These are phyloP conservation scores for Palythoa grandis DNA, from an alignment of 92 coral and sea anemone species.

Conservation along the genomic window DNA sequence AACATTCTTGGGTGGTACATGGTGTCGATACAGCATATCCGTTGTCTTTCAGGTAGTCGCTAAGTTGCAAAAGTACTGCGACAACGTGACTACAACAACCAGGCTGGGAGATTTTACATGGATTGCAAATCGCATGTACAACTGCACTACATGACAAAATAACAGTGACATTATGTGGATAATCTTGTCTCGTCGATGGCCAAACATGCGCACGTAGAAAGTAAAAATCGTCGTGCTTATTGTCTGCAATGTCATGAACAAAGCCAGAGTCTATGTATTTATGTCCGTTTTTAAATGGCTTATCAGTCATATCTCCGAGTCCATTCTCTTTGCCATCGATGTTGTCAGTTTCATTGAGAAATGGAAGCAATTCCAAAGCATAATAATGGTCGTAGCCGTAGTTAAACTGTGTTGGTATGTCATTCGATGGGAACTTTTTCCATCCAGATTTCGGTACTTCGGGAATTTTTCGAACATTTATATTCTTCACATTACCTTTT, in stretches of 20 bases:
- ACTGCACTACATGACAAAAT: slow-evolving; percentile 46
- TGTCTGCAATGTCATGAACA: slow-evolving; percentile 50
- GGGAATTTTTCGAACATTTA: no score
- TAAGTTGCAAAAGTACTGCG: slow-evolving; percentile 53
- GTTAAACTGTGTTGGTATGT: slow-evolving; percentile 63
- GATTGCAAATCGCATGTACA: slow-evolving; percentile 55
- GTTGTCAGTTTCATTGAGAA: not conserved
- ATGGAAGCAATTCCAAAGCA: slow-evolving; percentile 29
- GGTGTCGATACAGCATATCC: slow-evolving; percentile 38
- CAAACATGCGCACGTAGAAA: slow-evolving; percentile 64
- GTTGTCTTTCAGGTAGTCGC: slow-evolving; percentile 48
- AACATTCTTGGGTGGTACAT: slow-evolving; percentile 57
- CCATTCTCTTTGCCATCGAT: slow-evolving; percentile 45
- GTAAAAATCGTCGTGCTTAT: slow-evolving; percentile 36
- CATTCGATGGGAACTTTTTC: slow-evolving; percentile 49
- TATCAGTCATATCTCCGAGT: slow-evolving; percentile 25
- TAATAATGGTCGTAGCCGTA: slow-evolving; percentile 61
- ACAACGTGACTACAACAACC: slow-evolving; percentile 70
- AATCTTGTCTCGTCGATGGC: slow-evolving; percentile 57
- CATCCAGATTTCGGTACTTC: slow-evolving; percentile 36
- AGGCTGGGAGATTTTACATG: slow-evolving; percentile 55
- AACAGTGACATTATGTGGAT: slow-evolving; percentile 40
- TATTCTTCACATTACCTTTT: no score
- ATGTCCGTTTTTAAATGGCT: slow-evolving; percentile 52
- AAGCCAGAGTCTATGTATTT: slow-evolving; percentile 56